Evolutionary conservation across 2,113 vertebrate genomes (phyloP).

Genomic region (Pithys albifrons): DNA sequence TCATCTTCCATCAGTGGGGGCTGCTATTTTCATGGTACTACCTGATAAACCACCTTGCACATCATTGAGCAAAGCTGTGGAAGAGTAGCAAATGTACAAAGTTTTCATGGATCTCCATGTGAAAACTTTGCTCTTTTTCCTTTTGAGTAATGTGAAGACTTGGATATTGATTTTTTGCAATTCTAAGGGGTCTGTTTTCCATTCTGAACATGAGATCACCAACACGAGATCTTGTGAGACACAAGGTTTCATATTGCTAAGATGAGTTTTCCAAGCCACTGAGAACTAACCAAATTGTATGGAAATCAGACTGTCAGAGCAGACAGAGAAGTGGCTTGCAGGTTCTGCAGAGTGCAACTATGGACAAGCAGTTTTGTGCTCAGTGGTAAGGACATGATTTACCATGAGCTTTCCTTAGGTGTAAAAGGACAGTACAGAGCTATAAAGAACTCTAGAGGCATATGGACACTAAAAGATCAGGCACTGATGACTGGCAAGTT

Average conservation of each 20-base stretch:
- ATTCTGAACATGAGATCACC: neutral
- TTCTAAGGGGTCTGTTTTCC: neutral
- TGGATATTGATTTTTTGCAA: neutral
- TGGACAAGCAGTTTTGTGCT: neutral
- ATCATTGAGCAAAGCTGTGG: neutral
- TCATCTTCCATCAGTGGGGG: neutral
- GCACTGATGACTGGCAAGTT: neutral
- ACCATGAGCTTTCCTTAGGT: neutral
- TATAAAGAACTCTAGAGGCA: neutral
- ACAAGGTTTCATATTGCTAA: neutral
- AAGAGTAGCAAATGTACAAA: neutral
- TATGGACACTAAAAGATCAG: neutral
- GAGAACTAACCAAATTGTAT: neutral
- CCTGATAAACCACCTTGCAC: neutral
- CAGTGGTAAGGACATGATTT: neutral
- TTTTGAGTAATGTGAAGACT: neutral
- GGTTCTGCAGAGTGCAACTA: neutral
- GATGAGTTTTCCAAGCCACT: neutral
- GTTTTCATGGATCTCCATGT: neutral
- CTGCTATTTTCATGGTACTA: neutral
- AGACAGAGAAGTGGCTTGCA: neutral
- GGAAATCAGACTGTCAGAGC: neutral
- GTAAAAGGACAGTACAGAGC: neutral
- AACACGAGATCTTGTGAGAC: neutral
- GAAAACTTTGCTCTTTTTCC: neutral